Evolutionary conservation across 2,888 invertebrate species (phyloP), one percentile per base, ranked within the genome.

Genomic region (Pandemis cinnamomeana): DNA sequence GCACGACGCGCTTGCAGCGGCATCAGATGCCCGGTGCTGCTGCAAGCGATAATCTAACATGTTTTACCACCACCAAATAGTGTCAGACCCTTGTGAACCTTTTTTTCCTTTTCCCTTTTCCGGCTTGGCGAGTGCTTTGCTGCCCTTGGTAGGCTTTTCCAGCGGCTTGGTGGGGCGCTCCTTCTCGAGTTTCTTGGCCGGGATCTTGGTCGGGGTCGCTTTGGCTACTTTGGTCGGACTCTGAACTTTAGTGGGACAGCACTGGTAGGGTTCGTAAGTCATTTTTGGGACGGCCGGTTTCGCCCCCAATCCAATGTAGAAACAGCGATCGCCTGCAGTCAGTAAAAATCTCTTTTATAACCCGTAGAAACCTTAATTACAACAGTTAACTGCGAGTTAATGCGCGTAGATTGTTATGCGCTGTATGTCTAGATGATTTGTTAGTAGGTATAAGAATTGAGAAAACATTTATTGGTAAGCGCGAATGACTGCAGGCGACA

Each of bases 241-340:
- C 90, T 95, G 95, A 91, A 96, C 96, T 95, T 97, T 97, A 92
- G 96, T 96, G 92, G 97, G 98, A 95, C 98, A 98, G 96, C 98
- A 98, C 95, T 97, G 97, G 96, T 97, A 98, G 91, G 98, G 97
- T 96, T 97, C 97, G 95, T 97, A 97, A 94, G 97, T 96, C 94
- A 95, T 95, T 94, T 95, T 95, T 92, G 96, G 96, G 92, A 96
- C 95, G 89, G 95, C 95, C 93, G 95, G 95, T 95, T 97, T 97
- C 95, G 97, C 97, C 95, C 97, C 97, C 96, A 98, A 96, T 95
- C 98, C 98, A 96, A 98, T 97, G 97, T 97, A 97, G 97, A 98
- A 98, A 96, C 98, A 98, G 96, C 97, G 97, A 96, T 98, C 98
- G 97, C 98, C 98, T 98, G 97, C 97, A 96, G 96, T 96, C 97